Percentiles rank a stretch among this genome's conserved stretches.
These are phyloP conservation scores for Tinea pellionella DNA, from an alignment of 2,888 invertebrate species.

Conservation along the genomic window DNA sequence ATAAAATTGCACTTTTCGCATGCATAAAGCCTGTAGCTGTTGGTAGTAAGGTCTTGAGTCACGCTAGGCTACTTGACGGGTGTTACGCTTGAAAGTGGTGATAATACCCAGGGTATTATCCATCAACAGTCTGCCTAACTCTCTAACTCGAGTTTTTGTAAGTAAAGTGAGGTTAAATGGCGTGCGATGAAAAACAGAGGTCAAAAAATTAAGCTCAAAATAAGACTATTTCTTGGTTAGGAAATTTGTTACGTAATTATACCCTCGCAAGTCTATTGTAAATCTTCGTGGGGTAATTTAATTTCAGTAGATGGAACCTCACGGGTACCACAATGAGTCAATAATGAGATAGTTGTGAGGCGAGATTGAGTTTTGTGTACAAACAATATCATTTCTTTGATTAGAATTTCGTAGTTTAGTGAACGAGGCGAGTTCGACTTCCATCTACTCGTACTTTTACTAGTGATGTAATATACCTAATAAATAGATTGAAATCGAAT, in stretches of 20 bases:
- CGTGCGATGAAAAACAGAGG: not conserved
- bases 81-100: no score
- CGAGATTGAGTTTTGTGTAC: slow-evolving; percentile 13
- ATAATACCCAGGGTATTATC: no score
- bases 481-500: no score
- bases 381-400: not conserved
- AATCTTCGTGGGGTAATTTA: slow-evolving; percentile 28
- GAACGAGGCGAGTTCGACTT: not conserved
- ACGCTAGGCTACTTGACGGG: no score
- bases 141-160: no score
- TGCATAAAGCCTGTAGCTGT: no score
- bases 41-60: no score
- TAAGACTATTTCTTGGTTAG: not conserved
- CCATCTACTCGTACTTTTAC: no score
- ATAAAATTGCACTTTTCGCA: no score
- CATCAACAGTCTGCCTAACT: no score
- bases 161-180: no score
- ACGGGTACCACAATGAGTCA: slow-evolving; percentile 18
- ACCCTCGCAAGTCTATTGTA: slow-evolving; percentile 22
- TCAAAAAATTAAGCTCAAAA: not conserved
- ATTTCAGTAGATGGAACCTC: slow-evolving; percentile 23
- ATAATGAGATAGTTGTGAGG: slow-evolving; percentile 18
- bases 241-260: slow-evolving; percentile 29
- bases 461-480: no score
- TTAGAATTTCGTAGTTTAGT: not conserved